phyloP scores from a whole-genome alignment of 1,140 invertebrate species.

The Araneus ventricosus region DNA sequence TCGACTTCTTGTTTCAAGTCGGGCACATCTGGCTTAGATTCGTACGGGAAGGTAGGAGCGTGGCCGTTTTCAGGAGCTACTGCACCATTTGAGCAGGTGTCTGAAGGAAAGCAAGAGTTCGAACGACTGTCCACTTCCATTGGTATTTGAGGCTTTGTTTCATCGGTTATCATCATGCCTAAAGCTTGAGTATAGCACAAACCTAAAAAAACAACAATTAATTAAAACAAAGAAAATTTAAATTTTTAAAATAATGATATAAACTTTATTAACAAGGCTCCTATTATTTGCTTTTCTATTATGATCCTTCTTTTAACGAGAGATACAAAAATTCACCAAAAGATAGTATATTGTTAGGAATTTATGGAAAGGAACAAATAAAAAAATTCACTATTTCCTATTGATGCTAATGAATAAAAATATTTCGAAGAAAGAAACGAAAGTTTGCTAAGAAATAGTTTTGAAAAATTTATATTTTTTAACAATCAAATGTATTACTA shows the following conservation, averaged over 20 bases:
- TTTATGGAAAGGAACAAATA: too few species aligned
- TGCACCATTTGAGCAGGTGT: neutral
- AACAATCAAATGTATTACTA: too few species aligned
- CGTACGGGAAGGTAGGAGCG: neutral
- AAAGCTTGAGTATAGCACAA: constrained; percentile 58
- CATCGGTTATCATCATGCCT: constrained; percentile 45
- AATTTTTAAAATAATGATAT: too few species aligned
- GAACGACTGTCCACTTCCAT: constrained; percentile 70
- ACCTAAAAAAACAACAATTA: constrained; percentile 12
- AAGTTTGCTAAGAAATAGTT: too few species aligned
- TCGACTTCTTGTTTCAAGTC: constrained; percentile 63
- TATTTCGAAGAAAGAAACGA: accelerated
- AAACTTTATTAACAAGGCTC: too few species aligned
- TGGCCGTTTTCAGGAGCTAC: neutral
- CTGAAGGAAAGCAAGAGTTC: constrained; percentile 42
- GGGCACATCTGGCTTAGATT: neutral
- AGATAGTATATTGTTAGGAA: too few species aligned
- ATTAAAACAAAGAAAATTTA: neutral
- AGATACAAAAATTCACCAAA: too few species aligned
- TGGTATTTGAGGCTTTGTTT: constrained; percentile 34
- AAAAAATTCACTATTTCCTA: too few species aligned
- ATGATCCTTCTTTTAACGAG: too few species aligned
- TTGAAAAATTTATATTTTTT: too few species aligned
- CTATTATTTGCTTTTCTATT: too few species aligned
- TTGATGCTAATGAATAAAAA: too few species aligned